Evolutionary conservation across 64 coral and sea anemone genomes (phyloP), one percentile per base, ranked within the genome.

Genomic region (Cladopsammia gracilis): DNA sequence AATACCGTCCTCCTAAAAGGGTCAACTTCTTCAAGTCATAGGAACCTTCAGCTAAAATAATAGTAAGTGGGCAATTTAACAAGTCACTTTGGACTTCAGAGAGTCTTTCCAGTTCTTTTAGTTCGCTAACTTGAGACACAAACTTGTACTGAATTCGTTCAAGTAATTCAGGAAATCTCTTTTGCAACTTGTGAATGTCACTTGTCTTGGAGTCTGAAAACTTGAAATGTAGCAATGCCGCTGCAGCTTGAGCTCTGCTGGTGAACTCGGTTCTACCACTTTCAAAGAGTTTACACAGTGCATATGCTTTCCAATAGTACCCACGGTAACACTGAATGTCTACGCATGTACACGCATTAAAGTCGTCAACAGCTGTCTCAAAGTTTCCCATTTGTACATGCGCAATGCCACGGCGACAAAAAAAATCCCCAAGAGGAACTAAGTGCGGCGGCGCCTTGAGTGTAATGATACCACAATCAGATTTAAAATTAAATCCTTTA

Each of bases 221-320:
- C 61, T 64, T 64, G 61, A 11, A 64, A 19, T 64, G 61, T 2
- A 64, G 61, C 18, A 64, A 8, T 64, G 61, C 26, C 53, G 86
- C 56, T 7, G 86, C 86, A 20, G 86, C 86, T 60, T 89, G 58
- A 4, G 86, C 86, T 76, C 71, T 71, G 48, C 24, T 23, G 10
- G 10, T 89, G 52, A 89, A 75, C 49, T 76, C 56, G 6, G 48
- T 50, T 10, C 76, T 76, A 58, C 86, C 86, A 7, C 50, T 57
- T 23, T 8, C 34, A 6, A 76, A 71, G 48, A 89, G 86, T 5
- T 58, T n/a, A 48, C 76, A 3, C 58, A 89, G 86, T 61, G 86
- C 86, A 54, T 74, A 89, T 47, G 86, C 86, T 26, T 64, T 89
- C 64, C 86, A 76, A 24, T 64, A 9, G 51, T 89, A 60, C 3